Conservation (phyloP, 2,888 invertebrate genomes). For the Anorthoa munda region DNA sequence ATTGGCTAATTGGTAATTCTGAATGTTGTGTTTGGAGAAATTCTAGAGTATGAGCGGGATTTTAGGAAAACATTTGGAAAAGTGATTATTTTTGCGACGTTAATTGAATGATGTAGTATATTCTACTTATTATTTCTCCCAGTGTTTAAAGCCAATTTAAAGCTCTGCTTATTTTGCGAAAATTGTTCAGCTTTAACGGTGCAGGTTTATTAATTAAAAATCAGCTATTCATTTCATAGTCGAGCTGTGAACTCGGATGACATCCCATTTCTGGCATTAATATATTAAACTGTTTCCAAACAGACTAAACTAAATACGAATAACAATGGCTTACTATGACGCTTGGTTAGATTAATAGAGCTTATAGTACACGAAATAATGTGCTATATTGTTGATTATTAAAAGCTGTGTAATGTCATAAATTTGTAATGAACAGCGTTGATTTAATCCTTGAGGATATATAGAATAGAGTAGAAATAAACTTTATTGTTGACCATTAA, state of each 20-base stretch:
- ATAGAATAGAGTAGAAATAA: background rate
- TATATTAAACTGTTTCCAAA: conserved; percentile 50
- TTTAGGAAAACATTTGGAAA: conserved; percentile 31
- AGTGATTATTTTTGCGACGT: conserved; percentile 8
- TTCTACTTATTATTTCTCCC: background rate
- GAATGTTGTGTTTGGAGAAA: conserved; percentile 7
- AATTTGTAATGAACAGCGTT: background rate
- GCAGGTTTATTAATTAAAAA: conserved; percentile 36
- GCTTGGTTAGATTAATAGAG: conserved; percentile 6
- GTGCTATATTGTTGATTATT: conserved; percentile 11
- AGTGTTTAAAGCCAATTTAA: conserved; percentile 25
- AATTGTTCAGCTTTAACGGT: background rate
- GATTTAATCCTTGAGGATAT: background rate
- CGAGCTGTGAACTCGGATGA: conserved; percentile 21
- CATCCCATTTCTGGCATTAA: conserved; percentile 45
- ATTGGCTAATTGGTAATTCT: conserved; percentile 41
- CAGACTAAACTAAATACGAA: conserved; percentile 43
- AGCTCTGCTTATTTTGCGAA: conserved; percentile 12
- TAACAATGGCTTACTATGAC: conserved; percentile 33
- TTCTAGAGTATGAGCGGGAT: conserved; percentile 15
- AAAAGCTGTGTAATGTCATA: background rate
- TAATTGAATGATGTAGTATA: conserved; percentile 22
- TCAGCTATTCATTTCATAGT: conserved; percentile 43
- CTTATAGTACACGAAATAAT: conserved; percentile 19
- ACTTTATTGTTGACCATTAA: background rate